These are phyloP conservation scores for Myrmophylax atrothorax DNA, from an alignment of 2,113 vertebrate genomes.

Conservation along the genomic window DNA sequence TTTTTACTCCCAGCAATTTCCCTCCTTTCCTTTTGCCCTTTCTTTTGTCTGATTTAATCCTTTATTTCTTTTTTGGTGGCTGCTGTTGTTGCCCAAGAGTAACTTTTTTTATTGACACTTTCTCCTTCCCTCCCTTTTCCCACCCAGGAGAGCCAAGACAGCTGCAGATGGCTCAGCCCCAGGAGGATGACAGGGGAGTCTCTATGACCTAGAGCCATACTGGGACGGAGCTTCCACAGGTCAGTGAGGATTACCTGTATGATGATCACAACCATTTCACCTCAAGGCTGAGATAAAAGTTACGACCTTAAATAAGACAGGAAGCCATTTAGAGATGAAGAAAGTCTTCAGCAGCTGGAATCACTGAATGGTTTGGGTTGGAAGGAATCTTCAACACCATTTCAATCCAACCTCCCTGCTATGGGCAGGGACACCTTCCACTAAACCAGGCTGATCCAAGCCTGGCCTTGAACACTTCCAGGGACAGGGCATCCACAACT, in stretches of 20 bases:
- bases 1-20: constrained; percentile 22
- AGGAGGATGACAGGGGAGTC: background rate
- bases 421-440: background rate
- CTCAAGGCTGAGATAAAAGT: background rate
- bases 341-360: background rate
- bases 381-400: background rate
- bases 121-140: background rate
- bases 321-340: background rate
- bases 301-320: background rate
- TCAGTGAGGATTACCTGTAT: background rate
- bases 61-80: background rate
- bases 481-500: background rate
- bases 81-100: background rate
- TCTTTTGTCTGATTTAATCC: constrained; percentile 48
- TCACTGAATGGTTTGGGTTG: background rate
- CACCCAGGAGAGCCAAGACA: background rate
- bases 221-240: background rate
- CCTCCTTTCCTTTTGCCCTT: constrained; percentile 40
- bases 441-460: fast-evolving
- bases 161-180: background rate
- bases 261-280: background rate
- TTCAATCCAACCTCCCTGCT: background rate
- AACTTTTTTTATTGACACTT: background rate
- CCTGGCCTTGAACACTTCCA: background rate
- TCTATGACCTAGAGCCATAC: background rate